Evolutionary conservation across 2,113 vertebrate genomes (phyloP), one percentile per base, ranked within the genome.

Genomic region (Brachyistius frenatus): DNA sequence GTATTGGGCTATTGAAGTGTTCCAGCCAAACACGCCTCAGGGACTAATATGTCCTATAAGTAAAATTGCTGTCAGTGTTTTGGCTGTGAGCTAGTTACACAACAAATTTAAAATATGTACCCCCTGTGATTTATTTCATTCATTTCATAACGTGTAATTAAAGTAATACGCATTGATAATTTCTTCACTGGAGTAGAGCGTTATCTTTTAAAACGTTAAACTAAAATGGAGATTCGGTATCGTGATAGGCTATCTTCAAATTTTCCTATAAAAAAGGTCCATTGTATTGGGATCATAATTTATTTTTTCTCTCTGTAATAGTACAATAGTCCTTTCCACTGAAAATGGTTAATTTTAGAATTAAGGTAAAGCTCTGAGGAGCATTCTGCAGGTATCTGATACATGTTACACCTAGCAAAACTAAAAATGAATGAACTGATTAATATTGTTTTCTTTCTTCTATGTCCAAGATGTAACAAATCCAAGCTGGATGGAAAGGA

Each of bases 61-160:
- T 73, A 63, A 35, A 69, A 76, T 82, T 87, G 56, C 73, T 83
- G 67, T 83, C 52, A 76, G 63, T 80, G 33, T 66, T 80, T 81
- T 66, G 76, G 61, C 78, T 81, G 14, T 74, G 55, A 86, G 64
- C 73, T 47, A 58, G 44, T 65, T 76, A 31, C 23, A 62, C 36
- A 75, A 73, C 53, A 82, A 32, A 84, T 76, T 67, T 68, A 66
- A 77, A 86, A 54, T 49, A 85, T 75, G 7, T 23, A 33, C 11
- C 37, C 13, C 0, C 5, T 50, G 60, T 74, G 11, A 78, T 78
- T 62, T 10, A 70, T 69, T 81, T 61, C 64, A 65, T 66, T 32
- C 41, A 23, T 58, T 68, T 65, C 53, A 80, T 80, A 69, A 70
- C n/a, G 31, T 72, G 15, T 52, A 69, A 77, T 72, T 23, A 32